Percentiles rank a stretch among this genome's conserved stretches.
phyloP scores from a whole-genome alignment of 2,113 vertebrate genomes.

The Ascaphus truei region DNA sequence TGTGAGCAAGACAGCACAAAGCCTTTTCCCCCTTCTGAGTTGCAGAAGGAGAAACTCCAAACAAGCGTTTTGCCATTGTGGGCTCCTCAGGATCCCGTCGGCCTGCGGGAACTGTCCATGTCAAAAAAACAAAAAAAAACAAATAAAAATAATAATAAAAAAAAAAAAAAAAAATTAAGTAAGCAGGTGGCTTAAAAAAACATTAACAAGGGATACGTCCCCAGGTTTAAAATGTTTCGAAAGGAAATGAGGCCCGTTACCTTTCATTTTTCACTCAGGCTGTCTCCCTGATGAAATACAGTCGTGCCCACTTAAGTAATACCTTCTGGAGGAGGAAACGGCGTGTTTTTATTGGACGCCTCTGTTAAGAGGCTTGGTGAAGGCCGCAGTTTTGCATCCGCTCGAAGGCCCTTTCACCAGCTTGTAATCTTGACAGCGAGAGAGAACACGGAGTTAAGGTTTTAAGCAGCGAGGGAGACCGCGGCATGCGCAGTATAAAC shows the following conservation, averaged over 20 bases:
- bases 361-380: conserved; percentile 11
- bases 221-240: conserved; percentile 24
- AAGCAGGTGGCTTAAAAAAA: conserved; percentile 64
- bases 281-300: conserved; percentile 55
- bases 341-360: conserved; percentile 24
- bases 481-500: not conserved
- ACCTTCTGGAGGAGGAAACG: conserved; percentile 27
- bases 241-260: conserved; percentile 35
- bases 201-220: conserved; percentile 46
- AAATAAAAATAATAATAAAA: not conserved
- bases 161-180: conserved; percentile 11
- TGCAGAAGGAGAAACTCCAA: not conserved
- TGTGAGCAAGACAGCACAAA: conserved; percentile 58
- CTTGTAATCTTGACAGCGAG: conserved; percentile 14
- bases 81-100: conserved; percentile 30
- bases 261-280: conserved; percentile 44
- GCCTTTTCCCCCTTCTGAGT: conserved; percentile 10
- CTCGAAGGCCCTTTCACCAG: conserved; percentile 25
- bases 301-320: conserved; percentile 38
- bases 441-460: not conserved
- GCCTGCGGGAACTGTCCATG: too few species aligned
- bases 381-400: conserved; percentile 11
- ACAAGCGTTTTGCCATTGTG: conserved; percentile 39
- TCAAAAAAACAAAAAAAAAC: not conserved
- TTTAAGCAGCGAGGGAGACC: conserved; percentile 1